A percentile compares a stretch with the other conserved stretches of the same genome.
These are phyloP conservation scores for Megastigmus dorsalis DNA, from an alignment of 2,888 invertebrate species.

Conservation along the genomic window DNA sequence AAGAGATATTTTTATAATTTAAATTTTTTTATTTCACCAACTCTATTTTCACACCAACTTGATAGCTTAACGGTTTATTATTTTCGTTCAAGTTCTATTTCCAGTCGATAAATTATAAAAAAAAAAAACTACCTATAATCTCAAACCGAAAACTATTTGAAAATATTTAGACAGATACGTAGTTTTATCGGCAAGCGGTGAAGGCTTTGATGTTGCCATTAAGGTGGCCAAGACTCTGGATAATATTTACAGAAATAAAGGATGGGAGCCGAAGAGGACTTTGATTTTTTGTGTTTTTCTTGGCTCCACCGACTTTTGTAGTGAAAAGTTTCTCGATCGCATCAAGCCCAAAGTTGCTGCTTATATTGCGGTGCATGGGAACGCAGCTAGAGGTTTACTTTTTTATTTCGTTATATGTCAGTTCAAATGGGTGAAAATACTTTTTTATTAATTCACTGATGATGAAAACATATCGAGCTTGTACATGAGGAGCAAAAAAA, in stretches of 20 bases:
- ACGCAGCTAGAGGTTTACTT: constrained; percentile 53
- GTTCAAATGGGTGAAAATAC: too few relatives aligned
- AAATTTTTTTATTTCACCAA: too few relatives aligned
- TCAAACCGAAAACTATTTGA: constrained; percentile 13
- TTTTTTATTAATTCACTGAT: too few relatives aligned
- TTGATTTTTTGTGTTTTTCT: constrained; percentile 67
- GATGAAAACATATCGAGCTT: too few relatives aligned
- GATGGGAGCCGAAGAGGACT: constrained; percentile 68
- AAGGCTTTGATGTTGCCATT: constrained; percentile 62
- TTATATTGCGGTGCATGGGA: constrained; percentile 64
- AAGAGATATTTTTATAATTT: not conserved
- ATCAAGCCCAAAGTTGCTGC: constrained; percentile 62
- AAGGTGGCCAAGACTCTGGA: constrained; percentile 64
- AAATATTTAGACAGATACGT: constrained; percentile 67
- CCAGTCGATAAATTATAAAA: too few relatives aligned
- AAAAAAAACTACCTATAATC: not conserved
- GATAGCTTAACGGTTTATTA: too few relatives aligned
- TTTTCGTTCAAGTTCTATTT: too few relatives aligned
- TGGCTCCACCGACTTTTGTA: constrained; percentile 62
- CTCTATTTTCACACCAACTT: too few relatives aligned
- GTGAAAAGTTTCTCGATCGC: constrained; percentile 58
- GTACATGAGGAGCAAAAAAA: too few relatives aligned
- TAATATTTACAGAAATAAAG: constrained; percentile 58
- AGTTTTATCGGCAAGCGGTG: constrained; percentile 64
- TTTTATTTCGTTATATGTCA: too few relatives aligned